Conservation (phyloP, 2,888 invertebrate species). For the Rhagophthalmus giganteus region DNA sequence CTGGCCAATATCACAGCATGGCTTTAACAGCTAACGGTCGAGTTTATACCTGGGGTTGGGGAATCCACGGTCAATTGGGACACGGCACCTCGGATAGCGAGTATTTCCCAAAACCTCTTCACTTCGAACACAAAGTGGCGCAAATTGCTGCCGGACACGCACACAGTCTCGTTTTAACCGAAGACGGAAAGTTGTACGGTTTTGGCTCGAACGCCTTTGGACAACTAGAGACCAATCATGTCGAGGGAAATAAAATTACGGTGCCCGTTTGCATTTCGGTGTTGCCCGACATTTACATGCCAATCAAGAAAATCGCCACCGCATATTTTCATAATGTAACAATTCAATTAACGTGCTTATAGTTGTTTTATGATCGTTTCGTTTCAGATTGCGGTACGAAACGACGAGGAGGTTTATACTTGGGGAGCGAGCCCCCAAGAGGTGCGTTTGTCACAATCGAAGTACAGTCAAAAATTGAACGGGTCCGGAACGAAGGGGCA, state of each 20-base stretch:
- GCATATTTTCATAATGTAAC: constrained; percentile 80
- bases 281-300: constrained; percentile 52
- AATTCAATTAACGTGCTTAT: too few species aligned
- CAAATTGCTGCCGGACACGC: constrained; percentile 69
- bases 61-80: constrained; percentile 91
- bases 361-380: background rate
- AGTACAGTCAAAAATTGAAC: constrained; percentile 39
- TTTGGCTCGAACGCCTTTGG: constrained; percentile 78
- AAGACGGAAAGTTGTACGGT: constrained; percentile 69
- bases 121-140: constrained; percentile 52
- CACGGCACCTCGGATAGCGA: constrained; percentile 78
- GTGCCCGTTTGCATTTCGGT: constrained; percentile 61
- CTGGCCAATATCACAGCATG: constrained; percentile 90
- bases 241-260: constrained; percentile 61
- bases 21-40: constrained; percentile 77
- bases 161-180: constrained; percentile 70
- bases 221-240: constrained; percentile 64
- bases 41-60: constrained; percentile 95
- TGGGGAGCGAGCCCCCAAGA: constrained; percentile 82
- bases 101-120: constrained; percentile 58
- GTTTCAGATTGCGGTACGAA: constrained; percentile 66
- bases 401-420: constrained; percentile 66
- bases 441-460: constrained; percentile 63
- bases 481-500: constrained; percentile 34
- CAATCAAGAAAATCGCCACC: constrained; percentile 62